Conservation (phyloP, 2,113 vertebrate genomes). For the Myocastor coypus region DNA sequence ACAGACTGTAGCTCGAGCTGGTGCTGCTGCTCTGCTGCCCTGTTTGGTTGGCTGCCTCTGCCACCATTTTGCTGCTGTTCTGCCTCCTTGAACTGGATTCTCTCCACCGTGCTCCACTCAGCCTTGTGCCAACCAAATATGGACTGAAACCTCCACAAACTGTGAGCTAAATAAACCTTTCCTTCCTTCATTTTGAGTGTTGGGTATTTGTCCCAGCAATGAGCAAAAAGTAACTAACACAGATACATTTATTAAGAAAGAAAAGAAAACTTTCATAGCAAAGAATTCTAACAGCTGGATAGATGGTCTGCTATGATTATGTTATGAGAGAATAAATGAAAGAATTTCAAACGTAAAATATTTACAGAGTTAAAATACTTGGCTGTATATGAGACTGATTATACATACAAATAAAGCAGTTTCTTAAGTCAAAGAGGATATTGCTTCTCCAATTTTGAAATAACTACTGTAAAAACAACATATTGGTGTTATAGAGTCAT, state of each 20-base stretch:
- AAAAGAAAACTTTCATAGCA: background rate
- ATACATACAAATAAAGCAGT: slow-evolving; percentile 6
- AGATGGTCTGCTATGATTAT: background rate
- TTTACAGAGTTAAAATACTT: slow-evolving; percentile 5
- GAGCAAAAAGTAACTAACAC: no score
- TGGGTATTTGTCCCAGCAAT: no score
- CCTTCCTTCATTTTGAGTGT: no score
- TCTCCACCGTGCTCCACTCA: no score
- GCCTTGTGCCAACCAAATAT: no score
- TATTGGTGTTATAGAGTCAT: background rate
- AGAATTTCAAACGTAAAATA: slow-evolving; percentile 31
- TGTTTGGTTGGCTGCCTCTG: no score
- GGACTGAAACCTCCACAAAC: no score
- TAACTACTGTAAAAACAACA: background rate
- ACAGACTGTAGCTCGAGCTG: no score
- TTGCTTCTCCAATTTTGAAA: slow-evolving; percentile 19
- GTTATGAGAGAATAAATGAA: background rate
- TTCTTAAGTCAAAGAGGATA: slow-evolving; percentile 22
- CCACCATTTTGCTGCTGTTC: no score
- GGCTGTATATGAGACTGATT: background rate
- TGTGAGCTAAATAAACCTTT: no score
- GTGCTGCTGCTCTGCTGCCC: no score
- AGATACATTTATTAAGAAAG: background rate
- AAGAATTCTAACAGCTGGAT: background rate
- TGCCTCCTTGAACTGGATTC: no score